A percentile compares a stretch with the other conserved stretches of the same genome.
Conservation (phyloP, 2,113 vertebrate genomes). For the Plecturocebus donacophilus region DNA sequence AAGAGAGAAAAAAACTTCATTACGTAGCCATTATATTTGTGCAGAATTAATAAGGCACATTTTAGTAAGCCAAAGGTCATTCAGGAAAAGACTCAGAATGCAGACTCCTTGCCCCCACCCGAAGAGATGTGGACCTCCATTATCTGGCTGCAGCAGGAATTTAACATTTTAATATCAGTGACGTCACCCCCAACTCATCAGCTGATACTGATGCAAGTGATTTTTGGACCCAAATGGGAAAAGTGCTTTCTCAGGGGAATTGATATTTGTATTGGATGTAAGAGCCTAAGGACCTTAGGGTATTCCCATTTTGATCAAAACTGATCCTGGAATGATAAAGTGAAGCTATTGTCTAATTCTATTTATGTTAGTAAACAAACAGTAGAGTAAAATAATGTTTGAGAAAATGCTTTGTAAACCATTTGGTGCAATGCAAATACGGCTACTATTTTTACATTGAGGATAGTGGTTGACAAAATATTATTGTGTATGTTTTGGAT, state of each 20-base stretch:
- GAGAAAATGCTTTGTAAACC: neutral
- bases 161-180: neutral
- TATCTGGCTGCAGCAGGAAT: too few species aligned
- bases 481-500: neutral
- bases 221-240: neutral
- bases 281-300: neutral
- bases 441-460: neutral
- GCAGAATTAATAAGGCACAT: neutral
- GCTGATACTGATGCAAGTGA: neutral
- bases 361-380: neutral
- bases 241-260: neutral
- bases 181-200: too few species aligned
- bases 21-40: neutral
- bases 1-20: neutral
- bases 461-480: neutral
- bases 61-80: neutral
- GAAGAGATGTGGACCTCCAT: neutral
- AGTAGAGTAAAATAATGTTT: neutral
- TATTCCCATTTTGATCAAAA: neutral
- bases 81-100: neutral
- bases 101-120: neutral
- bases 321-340: neutral
- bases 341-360: neutral
- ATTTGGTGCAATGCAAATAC: rapidly evolving
- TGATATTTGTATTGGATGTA: neutral